These are phyloP conservation scores for Galaxias olidus DNA, from an alignment of 2,797 vertebrate species.

Conservation along the genomic window DNA sequence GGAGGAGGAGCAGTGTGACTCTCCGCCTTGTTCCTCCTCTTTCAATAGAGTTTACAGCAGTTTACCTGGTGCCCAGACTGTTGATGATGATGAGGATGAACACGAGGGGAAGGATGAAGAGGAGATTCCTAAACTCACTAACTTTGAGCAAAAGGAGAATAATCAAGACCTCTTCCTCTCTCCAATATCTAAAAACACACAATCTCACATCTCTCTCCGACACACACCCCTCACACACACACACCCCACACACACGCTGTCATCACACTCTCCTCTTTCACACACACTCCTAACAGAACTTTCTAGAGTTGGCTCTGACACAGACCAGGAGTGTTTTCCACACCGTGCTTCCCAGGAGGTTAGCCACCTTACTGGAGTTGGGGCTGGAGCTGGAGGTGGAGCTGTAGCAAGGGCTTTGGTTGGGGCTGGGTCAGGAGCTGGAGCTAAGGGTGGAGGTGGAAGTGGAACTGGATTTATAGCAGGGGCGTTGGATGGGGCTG, in stretches of 20 bases:
- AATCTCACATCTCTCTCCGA: background rate
- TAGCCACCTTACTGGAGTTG: constrained; percentile 22
- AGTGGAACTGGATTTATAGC: constrained; percentile 11
- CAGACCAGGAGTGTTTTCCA: background rate
- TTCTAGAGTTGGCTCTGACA: constrained; percentile 4
- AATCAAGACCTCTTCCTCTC: constrained; percentile 39
- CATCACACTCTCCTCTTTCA: constrained; percentile 2
- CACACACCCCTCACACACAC: constrained; percentile 13
- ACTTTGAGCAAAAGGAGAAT: no score
- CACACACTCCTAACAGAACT: constrained; percentile 23
- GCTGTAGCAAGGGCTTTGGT: constrained; percentile 1
- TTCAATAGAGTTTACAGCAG: no score
- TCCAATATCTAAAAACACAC: constrained; percentile 15
- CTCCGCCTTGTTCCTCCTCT: no score
- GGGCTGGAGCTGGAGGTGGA: constrained; percentile 13
- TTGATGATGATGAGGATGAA: no score
- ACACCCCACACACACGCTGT: background rate
- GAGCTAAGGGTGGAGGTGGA: constrained; percentile 11
- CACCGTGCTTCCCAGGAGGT: no score
- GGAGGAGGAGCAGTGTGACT: constrained; percentile 33
- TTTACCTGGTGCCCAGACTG: no score
- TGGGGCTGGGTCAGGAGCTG: constrained; percentile 7
- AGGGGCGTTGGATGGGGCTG: no score
- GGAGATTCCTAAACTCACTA: no score
- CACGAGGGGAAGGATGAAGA: no score